These are phyloP conservation scores for Hestina assimilis DNA, from an alignment of 1,140 invertebrate genomes.

Conservation along the genomic window DNA sequence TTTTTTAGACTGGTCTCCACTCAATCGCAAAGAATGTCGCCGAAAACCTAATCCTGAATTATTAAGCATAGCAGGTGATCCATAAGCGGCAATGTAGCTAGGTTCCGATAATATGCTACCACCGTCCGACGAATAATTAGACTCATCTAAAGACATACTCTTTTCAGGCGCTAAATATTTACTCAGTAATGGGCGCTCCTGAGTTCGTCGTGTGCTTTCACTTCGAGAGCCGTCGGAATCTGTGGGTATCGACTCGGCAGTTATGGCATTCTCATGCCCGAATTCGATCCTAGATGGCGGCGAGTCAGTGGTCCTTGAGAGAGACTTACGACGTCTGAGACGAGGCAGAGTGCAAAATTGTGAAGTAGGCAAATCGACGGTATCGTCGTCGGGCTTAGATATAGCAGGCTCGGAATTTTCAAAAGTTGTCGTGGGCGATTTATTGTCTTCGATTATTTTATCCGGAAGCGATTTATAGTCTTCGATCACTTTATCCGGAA, in stretches of 20 bases:
- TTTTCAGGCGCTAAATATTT: constrained; percentile 76
- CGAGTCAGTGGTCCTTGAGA: constrained; percentile 17
- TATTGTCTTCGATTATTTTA: constrained; percentile 1
- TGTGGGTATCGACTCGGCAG: constrained; percentile 3
- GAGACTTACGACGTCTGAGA: constrained; percentile 35
- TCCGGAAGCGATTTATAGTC: too few species aligned
- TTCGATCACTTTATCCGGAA: background rate
- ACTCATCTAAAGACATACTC: constrained; percentile 51
- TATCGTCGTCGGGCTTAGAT: constrained; percentile 2
- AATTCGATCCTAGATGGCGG: background rate
- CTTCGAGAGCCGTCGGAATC: constrained; percentile 27
- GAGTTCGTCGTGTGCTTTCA: constrained; percentile 43
- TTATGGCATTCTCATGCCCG: background rate
- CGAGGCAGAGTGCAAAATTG: constrained; percentile 57
- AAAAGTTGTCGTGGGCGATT: background rate
- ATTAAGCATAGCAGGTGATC: constrained; percentile 36
- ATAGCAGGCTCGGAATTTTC: background rate
- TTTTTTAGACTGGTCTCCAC: constrained; percentile 69
- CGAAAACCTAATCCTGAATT: constrained; percentile 49
- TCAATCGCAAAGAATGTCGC: constrained; percentile 62
- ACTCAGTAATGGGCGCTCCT: constrained; percentile 79
- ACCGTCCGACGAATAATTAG: constrained; percentile 45
- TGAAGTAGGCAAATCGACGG: constrained; percentile 12
- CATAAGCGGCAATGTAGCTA: constrained; percentile 68
- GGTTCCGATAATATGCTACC: constrained; percentile 59